phyloP scores from a whole-genome alignment of 2,888 invertebrate genomes.

The Rapana venosa region DNA sequence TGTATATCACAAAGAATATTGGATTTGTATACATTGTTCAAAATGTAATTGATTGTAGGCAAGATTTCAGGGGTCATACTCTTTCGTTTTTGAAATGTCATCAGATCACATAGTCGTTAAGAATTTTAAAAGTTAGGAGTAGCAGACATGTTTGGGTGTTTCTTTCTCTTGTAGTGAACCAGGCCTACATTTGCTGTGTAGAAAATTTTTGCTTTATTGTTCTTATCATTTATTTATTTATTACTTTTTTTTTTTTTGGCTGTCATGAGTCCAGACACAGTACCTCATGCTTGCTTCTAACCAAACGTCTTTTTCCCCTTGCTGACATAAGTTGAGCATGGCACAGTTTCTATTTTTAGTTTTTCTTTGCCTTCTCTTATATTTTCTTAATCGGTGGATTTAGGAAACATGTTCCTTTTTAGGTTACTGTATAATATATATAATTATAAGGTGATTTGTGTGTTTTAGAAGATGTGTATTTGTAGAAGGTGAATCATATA shows the following conservation, averaged over 20 bases:
- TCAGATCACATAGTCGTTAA: background rate
- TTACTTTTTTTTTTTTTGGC: background rate
- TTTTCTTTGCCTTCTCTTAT: background rate
- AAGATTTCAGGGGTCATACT: background rate
- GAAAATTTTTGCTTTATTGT: background rate
- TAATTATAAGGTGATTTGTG: no score
- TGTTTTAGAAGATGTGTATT: no score
- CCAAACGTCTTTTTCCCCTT: background rate
- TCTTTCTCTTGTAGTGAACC: background rate
- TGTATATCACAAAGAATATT: no score
- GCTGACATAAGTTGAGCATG: conserved; percentile 10
- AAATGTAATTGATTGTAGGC: no score
- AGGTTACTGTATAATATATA: no score
- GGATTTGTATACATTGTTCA: no score
- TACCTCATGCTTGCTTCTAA: conserved; percentile 7
- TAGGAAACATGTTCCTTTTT: background rate
- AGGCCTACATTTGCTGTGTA: background rate
- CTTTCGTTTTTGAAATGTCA: background rate
- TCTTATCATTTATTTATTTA: background rate
- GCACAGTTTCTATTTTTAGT: background rate
- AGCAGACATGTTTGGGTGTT: no score
- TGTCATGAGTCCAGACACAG: background rate
- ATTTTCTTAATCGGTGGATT: background rate
- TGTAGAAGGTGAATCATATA: no score
- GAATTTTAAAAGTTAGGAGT: background rate